Percentiles rank a stretch among this genome's conserved stretches.
Conservation (phyloP, 2,888 invertebrate genomes). For the Portevinia maculata region DNA sequence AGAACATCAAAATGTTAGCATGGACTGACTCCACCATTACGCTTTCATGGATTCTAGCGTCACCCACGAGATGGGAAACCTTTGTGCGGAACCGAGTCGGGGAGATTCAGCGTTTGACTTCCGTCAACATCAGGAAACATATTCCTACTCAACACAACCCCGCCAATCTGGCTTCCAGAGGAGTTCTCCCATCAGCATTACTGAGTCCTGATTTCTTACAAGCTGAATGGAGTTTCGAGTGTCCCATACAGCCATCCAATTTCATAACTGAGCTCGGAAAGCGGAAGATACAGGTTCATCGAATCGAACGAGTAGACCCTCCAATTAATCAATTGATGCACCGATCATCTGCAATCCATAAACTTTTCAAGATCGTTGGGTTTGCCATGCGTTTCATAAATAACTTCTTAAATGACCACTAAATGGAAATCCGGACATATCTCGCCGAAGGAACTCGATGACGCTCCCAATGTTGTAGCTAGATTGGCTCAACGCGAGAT, state of each 20-base stretch:
- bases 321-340: too few relatives aligned
- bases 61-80: slow-evolving; percentile 15
- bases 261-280: not conserved
- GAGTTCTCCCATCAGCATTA: slow-evolving; percentile 8
- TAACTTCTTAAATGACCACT: too few relatives aligned
- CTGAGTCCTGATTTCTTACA: not conserved
- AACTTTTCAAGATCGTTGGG: too few relatives aligned
- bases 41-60: slow-evolving; percentile 11
- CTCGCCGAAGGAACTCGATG: not conserved
- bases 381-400: too few relatives aligned
- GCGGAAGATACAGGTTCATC: not conserved
- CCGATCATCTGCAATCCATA: too few relatives aligned
- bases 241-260: not conserved
- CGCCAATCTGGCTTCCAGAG: slow-evolving; percentile 11
- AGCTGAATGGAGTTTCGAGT: not conserved
- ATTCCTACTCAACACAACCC: slow-evolving; percentile 1
- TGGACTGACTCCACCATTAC: slow-evolving; percentile 10
- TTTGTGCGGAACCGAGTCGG: slow-evolving; percentile 22
- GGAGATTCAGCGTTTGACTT: not conserved
- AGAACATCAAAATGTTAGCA: slow-evolving; percentile 11
- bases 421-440: too few relatives aligned
- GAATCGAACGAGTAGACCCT: too few relatives aligned
- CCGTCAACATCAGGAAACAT: slow-evolving; percentile 1
- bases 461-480: not conserved
- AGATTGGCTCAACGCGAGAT: slow-evolving; percentile 5